Conservation (phyloP, 2,888 invertebrate species). For the Campopleginae sp. region DNA sequence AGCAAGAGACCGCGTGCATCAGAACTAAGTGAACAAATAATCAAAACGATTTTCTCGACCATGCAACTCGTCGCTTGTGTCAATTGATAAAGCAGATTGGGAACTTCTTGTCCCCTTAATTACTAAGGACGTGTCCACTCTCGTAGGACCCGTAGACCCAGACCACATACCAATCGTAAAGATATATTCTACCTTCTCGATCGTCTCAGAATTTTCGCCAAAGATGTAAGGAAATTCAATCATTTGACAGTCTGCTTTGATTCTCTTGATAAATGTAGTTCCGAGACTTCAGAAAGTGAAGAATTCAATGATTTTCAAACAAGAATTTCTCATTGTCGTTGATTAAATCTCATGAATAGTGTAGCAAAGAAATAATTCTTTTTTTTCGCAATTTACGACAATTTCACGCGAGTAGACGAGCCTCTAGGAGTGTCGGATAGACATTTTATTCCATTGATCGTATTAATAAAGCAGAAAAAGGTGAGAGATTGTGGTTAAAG, state of each 20-base stretch:
- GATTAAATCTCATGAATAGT: background rate
- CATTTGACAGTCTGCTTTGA: background rate
- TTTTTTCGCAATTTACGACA: background rate
- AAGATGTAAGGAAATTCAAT: background rate
- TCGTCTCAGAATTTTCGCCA: background rate
- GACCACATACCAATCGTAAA: background rate
- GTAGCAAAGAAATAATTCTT: background rate
- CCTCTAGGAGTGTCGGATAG: background rate
- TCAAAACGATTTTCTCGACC: background rate
- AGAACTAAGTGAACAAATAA: constrained; percentile 1
- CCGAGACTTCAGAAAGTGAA: background rate
- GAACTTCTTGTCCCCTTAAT: background rate
- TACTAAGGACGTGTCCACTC: background rate
- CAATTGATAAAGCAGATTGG: background rate
- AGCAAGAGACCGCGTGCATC: background rate
- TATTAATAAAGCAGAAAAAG: constrained; percentile 19
- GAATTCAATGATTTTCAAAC: background rate
- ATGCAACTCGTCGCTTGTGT: background rate
- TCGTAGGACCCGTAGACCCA: too few relatives aligned
- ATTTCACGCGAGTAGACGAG: background rate
- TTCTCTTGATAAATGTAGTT: too few relatives aligned
- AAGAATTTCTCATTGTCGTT: background rate
- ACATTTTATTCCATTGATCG: constrained; percentile 22
- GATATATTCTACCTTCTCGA: background rate
- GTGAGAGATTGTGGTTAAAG: background rate